These are phyloP conservation scores for Heterotis niloticus DNA, from an alignment of 2,113 vertebrate species.

Conservation along the genomic window DNA sequence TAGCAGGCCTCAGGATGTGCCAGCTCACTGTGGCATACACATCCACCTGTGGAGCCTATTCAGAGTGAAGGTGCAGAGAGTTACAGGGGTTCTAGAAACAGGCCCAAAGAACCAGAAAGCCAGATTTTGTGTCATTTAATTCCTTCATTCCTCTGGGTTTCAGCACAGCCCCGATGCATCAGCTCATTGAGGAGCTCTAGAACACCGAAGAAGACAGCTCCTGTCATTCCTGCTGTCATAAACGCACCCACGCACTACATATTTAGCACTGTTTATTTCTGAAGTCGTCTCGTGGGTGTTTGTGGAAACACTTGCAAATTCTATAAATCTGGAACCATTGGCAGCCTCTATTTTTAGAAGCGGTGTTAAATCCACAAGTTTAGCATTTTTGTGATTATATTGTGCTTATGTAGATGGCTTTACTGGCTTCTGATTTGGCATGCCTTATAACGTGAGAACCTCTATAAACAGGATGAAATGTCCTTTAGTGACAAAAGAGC, in stretches of 20 bases:
- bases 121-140: not conserved
- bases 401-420: not conserved
- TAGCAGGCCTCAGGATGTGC: not conserved
- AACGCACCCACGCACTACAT: not conserved
- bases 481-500: not conserved
- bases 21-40: not conserved
- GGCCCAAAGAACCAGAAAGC: not conserved
- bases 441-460: not conserved
- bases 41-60: not conserved
- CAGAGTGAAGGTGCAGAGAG: not conserved
- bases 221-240: constrained; percentile 2
- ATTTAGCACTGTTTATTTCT: constrained; percentile 14
- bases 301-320: constrained; percentile 4
- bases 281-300: not conserved
- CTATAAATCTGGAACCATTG: constrained; percentile 3
- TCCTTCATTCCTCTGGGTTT: not conserved
- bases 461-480: not conserved
- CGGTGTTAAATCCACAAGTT: constrained; percentile 7
- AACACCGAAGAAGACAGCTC: not conserved
- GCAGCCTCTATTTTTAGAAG: not conserved
- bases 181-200: no score
- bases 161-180: not conserved
- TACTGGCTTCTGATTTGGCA: not conserved
- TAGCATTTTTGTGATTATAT: not conserved
- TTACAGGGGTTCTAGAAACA: not conserved